Evolutionary conservation across 2,113 vertebrate species (phyloP).

Genomic region (Notarius lentiginosus): DNA sequence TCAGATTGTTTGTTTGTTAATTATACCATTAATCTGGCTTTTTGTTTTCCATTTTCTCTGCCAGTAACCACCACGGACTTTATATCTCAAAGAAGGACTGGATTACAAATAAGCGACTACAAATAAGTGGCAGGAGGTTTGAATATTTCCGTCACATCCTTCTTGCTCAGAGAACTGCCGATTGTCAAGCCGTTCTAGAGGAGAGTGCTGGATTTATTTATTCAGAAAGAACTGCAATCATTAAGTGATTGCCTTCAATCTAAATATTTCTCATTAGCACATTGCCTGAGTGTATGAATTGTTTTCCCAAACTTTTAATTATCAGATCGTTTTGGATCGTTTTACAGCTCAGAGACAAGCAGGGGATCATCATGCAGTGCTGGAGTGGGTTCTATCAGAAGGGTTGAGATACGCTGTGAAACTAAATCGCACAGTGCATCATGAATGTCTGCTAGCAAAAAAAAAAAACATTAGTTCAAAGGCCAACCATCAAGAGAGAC

Average conservation of each 20-base stretch:
- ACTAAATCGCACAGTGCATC: background rate
- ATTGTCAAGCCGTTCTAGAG: background rate
- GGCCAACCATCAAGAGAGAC: background rate
- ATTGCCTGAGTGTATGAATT: background rate
- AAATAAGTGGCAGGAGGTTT: background rate
- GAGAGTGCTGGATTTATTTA: background rate
- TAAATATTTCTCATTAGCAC: background rate
- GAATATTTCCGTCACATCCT: background rate
- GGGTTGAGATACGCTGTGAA: slow-evolving; percentile 16
- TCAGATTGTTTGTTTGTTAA: background rate
- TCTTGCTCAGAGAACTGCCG: background rate
- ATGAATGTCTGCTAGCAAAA: background rate
- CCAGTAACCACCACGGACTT: background rate
- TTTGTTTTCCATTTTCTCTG: background rate
- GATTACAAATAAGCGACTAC: background rate
- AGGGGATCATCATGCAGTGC: background rate
- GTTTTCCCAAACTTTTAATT: background rate
- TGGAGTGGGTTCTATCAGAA: background rate
- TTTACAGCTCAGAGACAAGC: background rate
- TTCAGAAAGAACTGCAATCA: background rate
- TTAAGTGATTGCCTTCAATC: background rate
- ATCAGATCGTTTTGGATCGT: background rate
- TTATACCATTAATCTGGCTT: background rate
- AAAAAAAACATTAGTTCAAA: slow-evolving; percentile 31
- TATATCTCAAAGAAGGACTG: background rate